Conservation (phyloP, 1,140 invertebrate genomes). For the Drosophila tani region DNA sequence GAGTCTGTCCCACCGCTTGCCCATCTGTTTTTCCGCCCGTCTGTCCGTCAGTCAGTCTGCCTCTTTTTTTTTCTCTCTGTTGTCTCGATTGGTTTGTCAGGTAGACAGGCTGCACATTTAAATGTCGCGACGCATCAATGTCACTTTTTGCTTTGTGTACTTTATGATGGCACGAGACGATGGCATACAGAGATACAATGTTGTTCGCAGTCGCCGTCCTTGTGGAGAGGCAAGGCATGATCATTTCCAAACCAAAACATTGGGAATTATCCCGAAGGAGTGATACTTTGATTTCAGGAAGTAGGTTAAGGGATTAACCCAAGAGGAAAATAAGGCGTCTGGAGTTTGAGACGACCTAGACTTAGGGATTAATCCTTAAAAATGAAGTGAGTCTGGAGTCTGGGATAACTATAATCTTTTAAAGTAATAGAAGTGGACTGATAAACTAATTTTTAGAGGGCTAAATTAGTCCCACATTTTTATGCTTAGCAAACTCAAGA, state of each 20-base stretch:
- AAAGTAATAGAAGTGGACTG: neutral
- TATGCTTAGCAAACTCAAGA: neutral
- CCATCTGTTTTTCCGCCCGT: neutral
- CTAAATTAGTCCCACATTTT: neutral
- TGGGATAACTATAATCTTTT: neutral
- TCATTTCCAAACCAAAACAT: conserved; percentile 26
- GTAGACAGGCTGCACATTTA: conserved; percentile 51
- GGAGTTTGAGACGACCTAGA: neutral
- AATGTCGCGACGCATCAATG: conserved; percentile 67
- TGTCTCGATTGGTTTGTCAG: conserved; percentile 32
- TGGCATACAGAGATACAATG: conserved; percentile 28
- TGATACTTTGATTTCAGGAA: conserved; percentile 23
- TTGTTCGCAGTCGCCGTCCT: conserved; percentile 18
- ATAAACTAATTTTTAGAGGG: neutral
- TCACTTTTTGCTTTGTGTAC: conserved; percentile 52
- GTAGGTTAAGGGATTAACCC: conserved; percentile 47
- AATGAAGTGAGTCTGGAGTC: neutral
- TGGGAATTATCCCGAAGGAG: conserved; percentile 31
- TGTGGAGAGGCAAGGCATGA: conserved; percentile 33
- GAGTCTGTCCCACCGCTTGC: neutral
- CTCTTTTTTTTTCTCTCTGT: neutral
- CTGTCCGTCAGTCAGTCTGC: conserved; percentile 3
- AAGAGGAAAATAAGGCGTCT: conserved; percentile 8
- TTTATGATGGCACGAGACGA: conserved; percentile 50
- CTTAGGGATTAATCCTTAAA: neutral